A percentile compares a stretch with the other conserved stretches of the same genome.
Evolutionary conservation across 2,888 invertebrate genomes (phyloP).

Genomic region (Strigamia maritima): DNA sequence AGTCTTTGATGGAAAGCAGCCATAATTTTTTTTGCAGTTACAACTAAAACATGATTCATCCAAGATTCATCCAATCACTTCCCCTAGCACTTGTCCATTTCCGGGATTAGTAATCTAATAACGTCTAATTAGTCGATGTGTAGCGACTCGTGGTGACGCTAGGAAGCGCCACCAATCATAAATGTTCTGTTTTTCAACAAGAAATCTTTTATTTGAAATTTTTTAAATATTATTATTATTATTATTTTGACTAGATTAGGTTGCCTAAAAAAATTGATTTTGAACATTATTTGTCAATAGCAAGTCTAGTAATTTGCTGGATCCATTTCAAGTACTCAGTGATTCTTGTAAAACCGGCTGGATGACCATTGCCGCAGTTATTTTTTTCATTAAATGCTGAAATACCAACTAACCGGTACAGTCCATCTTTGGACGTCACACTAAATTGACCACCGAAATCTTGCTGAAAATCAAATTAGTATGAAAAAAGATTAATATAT

Average conservation of each 20-base stretch:
- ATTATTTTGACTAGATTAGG: background rate
- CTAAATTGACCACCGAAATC: conserved; percentile 35
- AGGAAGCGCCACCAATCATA: too few relatives aligned
- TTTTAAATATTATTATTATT: too few relatives aligned
- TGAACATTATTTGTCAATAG: background rate
- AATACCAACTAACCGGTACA: conserved; percentile 29
- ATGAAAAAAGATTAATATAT: background rate
- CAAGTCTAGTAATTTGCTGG: background rate
- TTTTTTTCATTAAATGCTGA: conserved; percentile 8
- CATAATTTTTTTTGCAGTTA: too few relatives aligned
- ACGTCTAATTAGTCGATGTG: too few relatives aligned
- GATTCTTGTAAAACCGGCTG: conserved; percentile 21
- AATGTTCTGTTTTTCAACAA: too few relatives aligned
- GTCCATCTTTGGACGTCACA: background rate
- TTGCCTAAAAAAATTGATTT: background rate
- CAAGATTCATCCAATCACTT: too few relatives aligned
- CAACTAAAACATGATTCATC: too few relatives aligned
- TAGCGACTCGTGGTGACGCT: too few relatives aligned
- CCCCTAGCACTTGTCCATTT: too few relatives aligned
- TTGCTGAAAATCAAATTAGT: background rate
- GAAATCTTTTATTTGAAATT: too few relatives aligned
- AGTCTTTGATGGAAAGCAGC: too few relatives aligned
- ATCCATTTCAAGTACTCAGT: conserved; percentile 25
- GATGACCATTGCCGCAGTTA: background rate
- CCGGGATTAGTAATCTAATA: too few relatives aligned